phyloP scores from a whole-genome alignment of 92 coral and sea anemone genomes.

The Umimayanthus chanpuru region DNA sequence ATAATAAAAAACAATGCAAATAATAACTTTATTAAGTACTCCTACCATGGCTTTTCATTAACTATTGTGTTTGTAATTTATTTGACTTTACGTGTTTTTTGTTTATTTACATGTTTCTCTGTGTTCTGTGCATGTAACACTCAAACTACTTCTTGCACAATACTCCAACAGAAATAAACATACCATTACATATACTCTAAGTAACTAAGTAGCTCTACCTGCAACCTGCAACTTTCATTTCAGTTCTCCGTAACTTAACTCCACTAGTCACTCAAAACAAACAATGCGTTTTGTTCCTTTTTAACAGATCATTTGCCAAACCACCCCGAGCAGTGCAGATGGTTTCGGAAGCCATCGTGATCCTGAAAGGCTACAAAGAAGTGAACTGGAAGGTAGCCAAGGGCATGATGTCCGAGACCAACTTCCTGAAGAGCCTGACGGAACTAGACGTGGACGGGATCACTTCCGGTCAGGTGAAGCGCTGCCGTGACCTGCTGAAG shows the following conservation, averaged over 20 bases:
- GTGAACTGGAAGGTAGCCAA: conserved; percentile 96
- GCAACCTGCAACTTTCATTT: background rate
- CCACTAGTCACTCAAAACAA: background rate
- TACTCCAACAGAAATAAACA: no score
- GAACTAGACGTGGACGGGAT: conserved; percentile 99
- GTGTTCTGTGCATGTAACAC: background rate
- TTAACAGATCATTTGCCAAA: conserved; percentile 91
- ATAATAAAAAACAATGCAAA: no score
- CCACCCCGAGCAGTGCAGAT: conserved; percentile 98
- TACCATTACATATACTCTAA: no score
- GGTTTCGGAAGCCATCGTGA: conserved; percentile 98
- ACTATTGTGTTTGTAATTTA: background rate
- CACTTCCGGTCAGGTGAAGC: conserved; percentile 84
- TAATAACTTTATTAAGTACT: no score
- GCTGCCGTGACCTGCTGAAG: conserved; percentile 86
- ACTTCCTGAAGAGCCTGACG: conserved; percentile 92
- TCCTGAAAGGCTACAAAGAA: conserved; percentile 93
- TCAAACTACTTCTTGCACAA: background rate
- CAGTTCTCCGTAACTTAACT: background rate
- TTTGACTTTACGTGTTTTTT: background rate
- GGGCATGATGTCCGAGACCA: conserved; percentile 99
- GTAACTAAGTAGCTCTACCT: no score
- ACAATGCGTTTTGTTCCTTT: background rate
- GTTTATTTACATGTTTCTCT: background rate
- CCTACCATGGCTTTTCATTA: no score